Evolutionary conservation across 1,140 invertebrate species (phyloP).

Genomic region (Telenomus remus): DNA sequence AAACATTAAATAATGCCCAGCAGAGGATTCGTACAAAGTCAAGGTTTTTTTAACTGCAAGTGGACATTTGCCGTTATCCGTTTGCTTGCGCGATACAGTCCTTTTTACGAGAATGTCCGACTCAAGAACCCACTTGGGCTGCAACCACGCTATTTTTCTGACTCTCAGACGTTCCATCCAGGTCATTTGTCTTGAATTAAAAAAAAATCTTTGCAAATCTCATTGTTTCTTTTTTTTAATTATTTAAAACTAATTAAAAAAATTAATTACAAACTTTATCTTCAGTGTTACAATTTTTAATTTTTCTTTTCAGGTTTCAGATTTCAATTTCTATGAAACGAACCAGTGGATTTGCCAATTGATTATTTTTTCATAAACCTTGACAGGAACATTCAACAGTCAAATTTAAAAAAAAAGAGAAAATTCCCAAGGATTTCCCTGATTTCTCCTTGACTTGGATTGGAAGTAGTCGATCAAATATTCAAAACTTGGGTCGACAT

Average conservation of each 20-base stretch:
- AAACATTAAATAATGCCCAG: neutral
- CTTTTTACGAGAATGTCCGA: slow-evolving; percentile 60
- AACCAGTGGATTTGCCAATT: no score
- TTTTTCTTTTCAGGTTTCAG: no score
- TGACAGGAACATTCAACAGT: no score
- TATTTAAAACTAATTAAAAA: no score
- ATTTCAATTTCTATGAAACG: no score
- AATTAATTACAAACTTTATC: no score
- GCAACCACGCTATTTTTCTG: slow-evolving; percentile 41
- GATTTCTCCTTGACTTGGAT: slow-evolving; percentile 31
- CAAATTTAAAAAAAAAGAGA: no score
- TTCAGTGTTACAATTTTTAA: no score
- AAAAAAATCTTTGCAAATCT: slow-evolving; percentile 2
- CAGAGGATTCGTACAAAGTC: no score
- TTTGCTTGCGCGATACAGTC: slow-evolving; percentile 55
- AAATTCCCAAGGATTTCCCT: slow-evolving; percentile 7
- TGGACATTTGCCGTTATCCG: slow-evolving; percentile 59
- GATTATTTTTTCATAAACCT: no score
- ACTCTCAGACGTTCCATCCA: slow-evolving; percentile 29
- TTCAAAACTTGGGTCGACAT: slow-evolving; percentile 1
- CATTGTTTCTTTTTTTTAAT: no score
- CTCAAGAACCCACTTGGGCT: slow-evolving; percentile 60
- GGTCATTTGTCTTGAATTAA: slow-evolving; percentile 27
- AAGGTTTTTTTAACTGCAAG: no score
- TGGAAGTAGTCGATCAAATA: slow-evolving; percentile 24